Evolutionary conservation across 2,888 invertebrate genomes (phyloP), one percentile per base, ranked within the genome.

Genomic region (Orchesellides sinensis): DNA sequence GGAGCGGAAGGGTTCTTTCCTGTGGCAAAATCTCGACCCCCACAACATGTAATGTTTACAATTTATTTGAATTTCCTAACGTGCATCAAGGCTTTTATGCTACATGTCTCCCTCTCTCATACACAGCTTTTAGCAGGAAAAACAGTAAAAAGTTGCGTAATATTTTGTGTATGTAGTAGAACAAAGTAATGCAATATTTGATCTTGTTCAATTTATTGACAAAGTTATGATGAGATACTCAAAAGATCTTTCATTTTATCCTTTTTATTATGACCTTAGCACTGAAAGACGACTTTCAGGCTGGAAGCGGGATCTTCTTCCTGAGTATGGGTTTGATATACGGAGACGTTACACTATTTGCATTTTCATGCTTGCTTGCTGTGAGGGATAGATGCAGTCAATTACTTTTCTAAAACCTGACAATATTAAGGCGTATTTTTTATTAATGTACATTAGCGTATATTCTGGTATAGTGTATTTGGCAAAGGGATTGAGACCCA

Each of bases 21-120:
- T 66, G 70, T 63, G 70, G 79, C 70, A 79, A 73, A 66, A 80
- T 73, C 80, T 66, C 66, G 47, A 80, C 59, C 73, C 47, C 72
- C 78, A 47, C 17, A 68, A 72, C 47, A 40, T 61, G 59, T 45
- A 49, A 72, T 66, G 65, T 72, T 70, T 65, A 70, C 79, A 65
- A 79, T 79, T 65, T 79, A 70, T 79, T 79, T 65, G 54, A 65
- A 79, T 79, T 70, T 69, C 69, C 61, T 74, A 5, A 12, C 56
- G 8, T 35, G 0, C 27, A 32, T 12, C 23, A 40, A 19, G 61
- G 4, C 17, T 61, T 19, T 0, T n/a, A 29, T 32, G 5, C n/a
- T 19, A 27, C 10, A 19, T 61, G 29, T 61, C 17, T 54, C 5
- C 32, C n/a, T 35, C 21, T 32, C 19, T 2, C 35, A 63, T 3